Evolutionary conservation across 2,797 vertebrate species (phyloP).

Genomic region (Sitta carolinensis): DNA sequence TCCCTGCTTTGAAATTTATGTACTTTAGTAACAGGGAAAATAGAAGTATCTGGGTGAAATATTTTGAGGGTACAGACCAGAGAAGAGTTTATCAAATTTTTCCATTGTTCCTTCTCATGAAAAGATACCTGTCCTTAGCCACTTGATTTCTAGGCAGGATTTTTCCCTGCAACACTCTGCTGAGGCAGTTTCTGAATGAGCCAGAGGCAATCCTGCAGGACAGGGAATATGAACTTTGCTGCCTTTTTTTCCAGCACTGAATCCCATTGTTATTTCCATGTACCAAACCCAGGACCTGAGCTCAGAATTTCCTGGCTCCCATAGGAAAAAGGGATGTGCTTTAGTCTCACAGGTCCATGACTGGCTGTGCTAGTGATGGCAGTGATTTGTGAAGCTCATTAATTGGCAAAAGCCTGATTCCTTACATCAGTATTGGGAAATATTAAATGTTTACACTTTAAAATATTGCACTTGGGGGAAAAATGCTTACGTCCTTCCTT

Average conservation of each 20-base stretch:
- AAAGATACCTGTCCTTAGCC: background rate
- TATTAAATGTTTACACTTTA: background rate
- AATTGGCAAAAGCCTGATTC: background rate
- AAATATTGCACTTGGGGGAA: background rate
- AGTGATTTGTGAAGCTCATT: constrained; percentile 11
- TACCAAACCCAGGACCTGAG: background rate
- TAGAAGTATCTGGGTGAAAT: background rate
- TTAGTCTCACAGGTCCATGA: background rate
- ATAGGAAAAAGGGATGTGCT: background rate
- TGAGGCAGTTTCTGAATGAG: background rate
- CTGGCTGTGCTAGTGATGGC: background rate
- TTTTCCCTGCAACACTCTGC: background rate
- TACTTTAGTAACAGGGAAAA: background rate
- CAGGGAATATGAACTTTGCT: background rate
- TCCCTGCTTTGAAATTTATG: background rate
- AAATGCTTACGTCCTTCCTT: background rate
- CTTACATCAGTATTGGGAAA: background rate
- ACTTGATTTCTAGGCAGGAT: background rate
- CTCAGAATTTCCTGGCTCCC: background rate
- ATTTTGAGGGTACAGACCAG: background rate
- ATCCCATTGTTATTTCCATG: background rate
- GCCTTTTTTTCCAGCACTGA: background rate
- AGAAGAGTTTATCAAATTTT: background rate
- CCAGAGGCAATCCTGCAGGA: background rate
- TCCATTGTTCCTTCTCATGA: background rate